A percentile compares a stretch with the other conserved stretches of the same genome.
Evolutionary conservation across 2,888 invertebrate species (phyloP).

Genomic region (Leptodirus hochenwartii): DNA sequence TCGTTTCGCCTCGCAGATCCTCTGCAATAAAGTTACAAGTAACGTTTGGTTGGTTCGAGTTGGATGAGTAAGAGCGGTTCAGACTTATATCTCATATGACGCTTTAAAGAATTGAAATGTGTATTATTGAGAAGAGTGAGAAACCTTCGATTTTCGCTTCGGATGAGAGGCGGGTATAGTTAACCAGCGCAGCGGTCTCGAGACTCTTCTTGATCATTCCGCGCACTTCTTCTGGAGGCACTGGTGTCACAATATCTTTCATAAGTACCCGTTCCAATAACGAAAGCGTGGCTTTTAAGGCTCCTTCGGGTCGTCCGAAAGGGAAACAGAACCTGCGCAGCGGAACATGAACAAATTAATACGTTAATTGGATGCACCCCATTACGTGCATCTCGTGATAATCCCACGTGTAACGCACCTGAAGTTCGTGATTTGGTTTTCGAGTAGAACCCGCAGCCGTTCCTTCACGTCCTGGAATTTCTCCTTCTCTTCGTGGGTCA

Average conservation of each 20-base stretch:
- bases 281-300: constrained; percentile 90
- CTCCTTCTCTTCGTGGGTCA: constrained; percentile 94
- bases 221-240: constrained; percentile 88
- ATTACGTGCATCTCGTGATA: background rate
- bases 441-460: constrained; percentile 74
- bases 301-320: constrained; percentile 96
- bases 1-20: constrained; percentile 63
- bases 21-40: constrained; percentile 30
- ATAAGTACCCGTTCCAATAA: constrained; percentile 91
- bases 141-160: constrained; percentile 96
- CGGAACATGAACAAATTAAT: background rate
- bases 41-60: background rate
- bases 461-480: constrained; percentile 97
- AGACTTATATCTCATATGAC: background rate
- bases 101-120: background rate
- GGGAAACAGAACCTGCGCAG: constrained; percentile 86
- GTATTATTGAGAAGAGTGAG: no score
- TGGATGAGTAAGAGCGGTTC: background rate
- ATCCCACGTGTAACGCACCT: constrained; percentile 34
- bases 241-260: constrained; percentile 98
- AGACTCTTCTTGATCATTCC: constrained; percentile 91
- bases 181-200: constrained; percentile 94
- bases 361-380: background rate
- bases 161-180: constrained; percentile 88
- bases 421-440: constrained; percentile 98